phyloP scores from a whole-genome alignment of 1,140 invertebrate genomes.

The Neelides sp. region DNA sequence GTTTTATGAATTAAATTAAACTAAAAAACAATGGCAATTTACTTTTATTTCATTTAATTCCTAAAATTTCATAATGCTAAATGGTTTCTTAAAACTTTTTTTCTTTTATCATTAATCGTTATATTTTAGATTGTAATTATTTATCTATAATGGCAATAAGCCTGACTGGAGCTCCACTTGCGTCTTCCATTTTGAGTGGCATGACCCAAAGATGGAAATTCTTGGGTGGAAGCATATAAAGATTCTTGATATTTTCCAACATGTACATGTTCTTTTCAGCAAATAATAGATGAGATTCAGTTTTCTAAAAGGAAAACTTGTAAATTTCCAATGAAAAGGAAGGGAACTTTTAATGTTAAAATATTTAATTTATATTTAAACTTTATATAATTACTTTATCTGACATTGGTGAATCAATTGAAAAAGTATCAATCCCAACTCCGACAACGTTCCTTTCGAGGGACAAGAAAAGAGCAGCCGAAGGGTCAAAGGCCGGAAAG shows the following conservation, averaged over 20 bases:
- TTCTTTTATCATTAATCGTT: no score
- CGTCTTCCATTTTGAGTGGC: background rate
- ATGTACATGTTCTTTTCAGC: slow-evolving; percentile 6
- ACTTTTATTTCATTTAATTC: no score
- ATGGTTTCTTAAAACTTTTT: no score
- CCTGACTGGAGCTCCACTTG: slow-evolving; percentile 1
- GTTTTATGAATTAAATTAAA: no score
- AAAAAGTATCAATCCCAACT: slow-evolving; percentile 12
- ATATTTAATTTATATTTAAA: background rate
- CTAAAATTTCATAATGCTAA: no score
- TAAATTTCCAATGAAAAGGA: background rate
- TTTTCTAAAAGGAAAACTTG: background rate
- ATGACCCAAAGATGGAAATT: background rate
- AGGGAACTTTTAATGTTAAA: background rate
- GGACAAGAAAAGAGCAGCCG: slow-evolving; percentile 9
- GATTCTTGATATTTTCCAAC: background rate
- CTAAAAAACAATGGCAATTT: no score
- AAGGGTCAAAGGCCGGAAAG: slow-evolving; percentile 6
- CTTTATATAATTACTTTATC: background rate
- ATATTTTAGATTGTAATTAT: no score
- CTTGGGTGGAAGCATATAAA: background rate
- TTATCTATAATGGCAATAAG: slow-evolving; percentile 6
- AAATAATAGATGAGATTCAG: background rate
- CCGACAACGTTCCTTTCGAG: slow-evolving; percentile 7
- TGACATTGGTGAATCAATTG: slow-evolving; percentile 1